Evolutionary conservation across 2,113 vertebrate genomes (phyloP), one percentile per base, ranked within the genome.

Genomic region (Rhea pennata): DNA sequence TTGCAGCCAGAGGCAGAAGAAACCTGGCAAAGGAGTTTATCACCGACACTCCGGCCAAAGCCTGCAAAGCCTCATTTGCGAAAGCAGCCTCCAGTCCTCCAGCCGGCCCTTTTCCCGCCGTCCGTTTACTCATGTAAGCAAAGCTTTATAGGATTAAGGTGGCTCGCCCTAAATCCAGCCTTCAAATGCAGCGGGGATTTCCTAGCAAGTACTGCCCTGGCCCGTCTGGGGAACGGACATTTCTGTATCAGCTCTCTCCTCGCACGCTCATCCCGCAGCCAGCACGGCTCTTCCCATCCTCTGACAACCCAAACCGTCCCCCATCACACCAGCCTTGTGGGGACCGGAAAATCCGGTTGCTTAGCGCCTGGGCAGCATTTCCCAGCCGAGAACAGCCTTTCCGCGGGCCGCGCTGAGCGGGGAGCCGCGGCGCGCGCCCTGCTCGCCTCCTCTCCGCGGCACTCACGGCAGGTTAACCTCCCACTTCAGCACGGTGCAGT

Each of bases 401-500:
- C 17, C 48, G 69, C 88, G 70, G 73, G 70, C 75, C 53, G 39
- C 48, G 61, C 71, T 6, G 6, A 8, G 62, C 59, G 58, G 76
- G 36, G 70, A 90, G 90, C 72, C 65, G 84, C 33, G 70, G 51
- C 22, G 48, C 46, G 6, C 24, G 27, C 26, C 44, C n/a, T 51
- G 9, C n/a, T 20, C 1, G 2, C 26, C 64, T 65, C 64, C 33
- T 42, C 62, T n/a, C 91, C 31, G n/a, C 7, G 1, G 10, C 29
- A 96, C 97, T 83, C 96, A 99, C 99, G 83, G 95, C 5, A 99
- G 59, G 94, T 98, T 98, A 91, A 99, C 95, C 71, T 98, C 96
- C 99, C 99, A 99, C 64, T 98, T 98, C 51, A 98, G 93, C 4
- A 98, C 98, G 0, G 98, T 98, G 84, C 94, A 90, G 87, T 99